Base-by-base conservation (phyloP, 2,888 invertebrate species). In the Coleophora flavipennella region DNA sequence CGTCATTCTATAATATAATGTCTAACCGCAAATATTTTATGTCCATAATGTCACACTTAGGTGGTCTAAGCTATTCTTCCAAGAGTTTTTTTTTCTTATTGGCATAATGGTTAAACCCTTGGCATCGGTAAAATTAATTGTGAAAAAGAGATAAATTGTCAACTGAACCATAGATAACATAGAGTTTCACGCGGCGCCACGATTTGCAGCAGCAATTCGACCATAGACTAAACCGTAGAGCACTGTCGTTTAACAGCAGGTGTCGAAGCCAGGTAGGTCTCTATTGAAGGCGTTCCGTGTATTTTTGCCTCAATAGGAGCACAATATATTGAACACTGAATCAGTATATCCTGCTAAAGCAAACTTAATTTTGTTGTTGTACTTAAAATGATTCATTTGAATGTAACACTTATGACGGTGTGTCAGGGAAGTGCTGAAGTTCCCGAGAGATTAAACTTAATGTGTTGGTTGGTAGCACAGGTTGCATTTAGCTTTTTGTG, bases 131-230 rank as follows among this genome's bases (percentile, higher is more conserved):
- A 42, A 49, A 49, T 46, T 43, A 42, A 42, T 41, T 34, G 40
- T 42, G 37, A 37, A 28, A n/a, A 8, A 26, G 34, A 39, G 33
- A 41, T 39, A 45, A 45, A 45, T 40, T 27, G 33, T 27, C 13
- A 27, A 27, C 9, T 26, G 26, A 14, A 36, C 36, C 36, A 29
- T 20, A 20, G 20, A 20, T 20, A 20, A 20, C 3, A 20, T 20
- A 20, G n/a, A n/a, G 20, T 59, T 71, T 73, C 77, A 80, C 68
- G 79, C 71, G 81, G 81, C 81, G 81, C 81, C 67, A 54, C 52
- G 55, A 63, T 67, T 74, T 64, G 20, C 20, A 57, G 20, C 3
- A n/a, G 12, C 26, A n/a, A 34, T 13, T 40, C 35, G 59, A 53
- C 54, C 51, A 54, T 55, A 43, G 43, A 40, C 46, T 50, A 45